A percentile compares a stretch with the other conserved stretches of the same genome.
Evolutionary conservation across 2,888 invertebrate genomes (phyloP).

Genomic region (Andrena haemorrhoa): DNA sequence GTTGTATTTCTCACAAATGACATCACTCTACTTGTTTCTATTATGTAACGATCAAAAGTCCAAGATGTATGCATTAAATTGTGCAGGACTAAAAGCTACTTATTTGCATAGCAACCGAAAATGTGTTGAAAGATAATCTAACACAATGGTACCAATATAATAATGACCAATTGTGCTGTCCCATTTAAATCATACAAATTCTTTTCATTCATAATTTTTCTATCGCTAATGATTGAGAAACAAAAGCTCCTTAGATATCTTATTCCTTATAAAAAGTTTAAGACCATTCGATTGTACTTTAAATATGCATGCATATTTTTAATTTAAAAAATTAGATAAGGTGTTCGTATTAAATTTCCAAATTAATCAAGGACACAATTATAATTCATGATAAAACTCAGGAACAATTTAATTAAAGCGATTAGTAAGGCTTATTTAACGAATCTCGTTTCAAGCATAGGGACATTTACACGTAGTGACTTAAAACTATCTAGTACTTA

Average conservation of each 20-base stretch:
- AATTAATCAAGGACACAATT: too few relatives aligned
- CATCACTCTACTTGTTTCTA: not conserved
- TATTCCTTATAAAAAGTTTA: too few relatives aligned
- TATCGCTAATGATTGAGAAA: not conserved
- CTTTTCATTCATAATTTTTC: not conserved
- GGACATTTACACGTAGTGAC: not conserved
- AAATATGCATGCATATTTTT: too few relatives aligned
- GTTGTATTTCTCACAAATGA: not conserved
- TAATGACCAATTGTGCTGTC: not conserved
- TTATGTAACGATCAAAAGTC: not conserved
- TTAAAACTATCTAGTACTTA: not conserved
- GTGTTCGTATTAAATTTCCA: too few relatives aligned
- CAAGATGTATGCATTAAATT: conserved; percentile 10
- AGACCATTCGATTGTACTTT: too few relatives aligned
- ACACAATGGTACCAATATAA: conserved; percentile 39
- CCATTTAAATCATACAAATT: not conserved
- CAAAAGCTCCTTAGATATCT: too few relatives aligned
- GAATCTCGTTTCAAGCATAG: not conserved
- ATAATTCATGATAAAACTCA: too few relatives aligned
- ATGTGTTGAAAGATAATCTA: not conserved
- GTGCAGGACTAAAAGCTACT: not conserved
- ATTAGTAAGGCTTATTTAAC: not conserved
- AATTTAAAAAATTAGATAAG: too few relatives aligned
- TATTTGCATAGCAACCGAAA: conserved; percentile 3
- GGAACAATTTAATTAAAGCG: too few relatives aligned